Percentiles rank a stretch among this genome's conserved stretches.
phyloP scores from a whole-genome alignment of 2,797 vertebrate genomes.

The Euthynnus affinis region DNA sequence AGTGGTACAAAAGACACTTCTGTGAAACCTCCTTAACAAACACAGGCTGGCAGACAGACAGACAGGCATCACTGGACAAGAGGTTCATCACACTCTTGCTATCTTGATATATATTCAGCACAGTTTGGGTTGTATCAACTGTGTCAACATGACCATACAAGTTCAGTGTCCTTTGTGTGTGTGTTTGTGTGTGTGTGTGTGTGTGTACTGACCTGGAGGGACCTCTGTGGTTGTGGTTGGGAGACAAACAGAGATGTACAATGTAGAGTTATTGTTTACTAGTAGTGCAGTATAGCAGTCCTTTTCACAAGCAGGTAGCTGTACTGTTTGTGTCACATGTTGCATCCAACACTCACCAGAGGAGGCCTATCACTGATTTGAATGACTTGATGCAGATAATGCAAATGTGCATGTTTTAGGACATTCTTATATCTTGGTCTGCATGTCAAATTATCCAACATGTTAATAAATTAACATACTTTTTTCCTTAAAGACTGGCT shows the following conservation, averaged over 20 bases:
- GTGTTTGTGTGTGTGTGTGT: no score
- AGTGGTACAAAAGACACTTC: neutral
- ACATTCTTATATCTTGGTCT: no score
- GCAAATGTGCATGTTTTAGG: no score
- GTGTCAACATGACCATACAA: conserved; percentile 3
- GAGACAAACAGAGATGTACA: no score
- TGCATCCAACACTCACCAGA: neutral
- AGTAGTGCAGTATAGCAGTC: neutral
- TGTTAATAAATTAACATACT: no score
- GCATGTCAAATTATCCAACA: no score
- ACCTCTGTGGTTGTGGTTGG: no score
- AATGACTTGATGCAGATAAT: no score
- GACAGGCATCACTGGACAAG: neutral
- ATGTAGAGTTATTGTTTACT: neutral
- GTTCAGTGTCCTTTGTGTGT: neutral
- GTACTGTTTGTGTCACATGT: neutral
- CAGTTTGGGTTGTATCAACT: conserved; percentile 3
- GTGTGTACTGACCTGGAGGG: no score
- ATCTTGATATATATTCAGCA: neutral
- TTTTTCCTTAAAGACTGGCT: no score
- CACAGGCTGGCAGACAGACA: no score
- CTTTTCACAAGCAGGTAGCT: neutral
- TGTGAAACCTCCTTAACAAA: neutral
- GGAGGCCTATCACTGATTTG: neutral
- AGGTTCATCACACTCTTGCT: neutral